Percentiles rank a stretch among this genome's conserved stretches.
Conservation (phyloP, 1,140 invertebrate genomes). For the Drosophila sproati region DNA sequence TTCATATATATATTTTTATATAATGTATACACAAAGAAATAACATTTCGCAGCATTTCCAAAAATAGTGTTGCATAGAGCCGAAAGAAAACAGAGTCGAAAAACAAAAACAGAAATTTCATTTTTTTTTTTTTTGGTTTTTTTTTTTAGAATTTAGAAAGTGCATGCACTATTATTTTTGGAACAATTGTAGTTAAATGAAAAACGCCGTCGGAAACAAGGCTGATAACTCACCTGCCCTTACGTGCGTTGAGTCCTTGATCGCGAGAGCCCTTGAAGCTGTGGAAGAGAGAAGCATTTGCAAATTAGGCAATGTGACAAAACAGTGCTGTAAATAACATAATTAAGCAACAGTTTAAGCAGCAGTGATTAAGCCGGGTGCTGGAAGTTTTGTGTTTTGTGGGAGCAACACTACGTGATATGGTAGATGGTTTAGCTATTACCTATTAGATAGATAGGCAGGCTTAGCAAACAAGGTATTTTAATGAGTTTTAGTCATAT, state of each 20-base stretch:
- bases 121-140: no score
- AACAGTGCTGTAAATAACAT: not conserved
- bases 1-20: constrained; percentile 17
- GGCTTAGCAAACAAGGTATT: not conserved
- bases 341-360: constrained; percentile 53
- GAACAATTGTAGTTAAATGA: not conserved
- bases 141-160: constrained; percentile 55
- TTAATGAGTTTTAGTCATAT: constrained; percentile 13
- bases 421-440: constrained; percentile 21
- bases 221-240: constrained; percentile 75
- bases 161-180: constrained; percentile 75
- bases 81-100: constrained; percentile 39
- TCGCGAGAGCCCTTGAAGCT: constrained; percentile 87
- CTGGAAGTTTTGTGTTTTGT: constrained; percentile 1
- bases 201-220: not conserved
- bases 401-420: constrained; percentile 12
- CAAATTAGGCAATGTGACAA: not conserved
- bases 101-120: constrained; percentile 46
- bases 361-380: constrained; percentile 59
- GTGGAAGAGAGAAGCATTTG: constrained; percentile 36
- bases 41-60: constrained; percentile 74
- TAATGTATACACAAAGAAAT: constrained; percentile 43
- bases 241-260: constrained; percentile 83
- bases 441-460: not conserved
- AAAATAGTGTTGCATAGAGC: constrained; percentile 54